Evolutionary conservation across 2,888 invertebrate genomes (phyloP).

Genomic region (Andrena praecox): DNA sequence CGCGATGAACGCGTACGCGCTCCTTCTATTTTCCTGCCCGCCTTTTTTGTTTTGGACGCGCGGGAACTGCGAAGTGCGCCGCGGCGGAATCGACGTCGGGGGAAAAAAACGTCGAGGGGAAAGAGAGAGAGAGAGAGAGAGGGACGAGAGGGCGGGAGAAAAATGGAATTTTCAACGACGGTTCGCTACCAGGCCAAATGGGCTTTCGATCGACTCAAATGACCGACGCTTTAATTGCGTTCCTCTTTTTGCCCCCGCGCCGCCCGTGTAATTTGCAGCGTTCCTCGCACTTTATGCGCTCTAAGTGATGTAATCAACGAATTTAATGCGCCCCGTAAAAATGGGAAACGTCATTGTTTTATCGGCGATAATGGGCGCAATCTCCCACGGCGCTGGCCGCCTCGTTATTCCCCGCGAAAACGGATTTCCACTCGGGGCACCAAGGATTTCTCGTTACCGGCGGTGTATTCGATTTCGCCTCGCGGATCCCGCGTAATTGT

Average conservation of each 20-base stretch:
- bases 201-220: constrained; percentile 70
- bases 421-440: neutral
- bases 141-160: constrained; percentile 55
- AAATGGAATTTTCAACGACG: constrained; percentile 70
- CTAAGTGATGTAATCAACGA: constrained; percentile 61
- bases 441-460: neutral
- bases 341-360: constrained; percentile 50
- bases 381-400: constrained; percentile 10
- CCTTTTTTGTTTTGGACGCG: constrained; percentile 42
- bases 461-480: neutral
- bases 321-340: constrained; percentile 57
- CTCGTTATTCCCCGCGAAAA: neutral
- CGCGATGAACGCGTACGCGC: constrained; percentile 33
- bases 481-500: constrained; percentile 6
- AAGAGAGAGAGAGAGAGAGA: constrained; percentile 37
- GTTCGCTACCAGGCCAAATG: constrained; percentile 65
- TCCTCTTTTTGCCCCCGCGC: constrained; percentile 44
- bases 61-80: constrained; percentile 60
- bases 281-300: constrained; percentile 53
- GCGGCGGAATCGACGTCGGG: constrained; percentile 48
- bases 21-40: constrained; percentile 27
- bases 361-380: constrained; percentile 48
- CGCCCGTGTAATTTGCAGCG: constrained; percentile 62
- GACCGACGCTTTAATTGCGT: constrained; percentile 68
- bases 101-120: constrained; percentile 48